phyloP scores from a whole-genome alignment of 2,113 vertebrate species.

The Halichoerus grypus region DNA sequence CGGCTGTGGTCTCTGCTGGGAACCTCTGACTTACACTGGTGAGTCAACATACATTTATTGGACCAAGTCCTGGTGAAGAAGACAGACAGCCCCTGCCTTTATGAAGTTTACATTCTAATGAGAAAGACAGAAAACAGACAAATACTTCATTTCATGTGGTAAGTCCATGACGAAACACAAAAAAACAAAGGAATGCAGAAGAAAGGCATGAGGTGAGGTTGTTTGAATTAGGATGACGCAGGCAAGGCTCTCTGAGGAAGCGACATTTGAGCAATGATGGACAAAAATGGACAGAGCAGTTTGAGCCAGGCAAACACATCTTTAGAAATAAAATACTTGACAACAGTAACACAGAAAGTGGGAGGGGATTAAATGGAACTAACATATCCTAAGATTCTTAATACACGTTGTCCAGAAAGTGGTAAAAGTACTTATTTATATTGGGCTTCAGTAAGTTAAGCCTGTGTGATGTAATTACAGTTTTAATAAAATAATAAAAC shows the following conservation, averaged over 20 bases:
- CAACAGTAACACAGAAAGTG: background rate
- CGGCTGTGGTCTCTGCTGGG: background rate
- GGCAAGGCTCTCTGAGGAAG: background rate
- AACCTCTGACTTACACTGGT: background rate
- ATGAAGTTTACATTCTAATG: background rate
- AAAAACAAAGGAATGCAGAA: background rate
- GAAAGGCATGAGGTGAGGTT: background rate
- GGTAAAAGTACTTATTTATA: background rate
- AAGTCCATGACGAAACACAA: background rate
- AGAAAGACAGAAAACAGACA: background rate
- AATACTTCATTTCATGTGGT: background rate
- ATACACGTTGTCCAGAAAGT: background rate
- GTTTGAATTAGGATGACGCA: background rate
- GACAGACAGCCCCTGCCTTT: background rate
- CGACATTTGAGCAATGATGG: background rate
- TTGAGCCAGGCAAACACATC: background rate
- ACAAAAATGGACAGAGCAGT: background rate
- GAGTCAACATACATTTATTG: background rate
- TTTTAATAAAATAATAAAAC: constrained; percentile 35
- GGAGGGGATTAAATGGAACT: background rate
- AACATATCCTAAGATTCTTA: constrained; percentile 10
- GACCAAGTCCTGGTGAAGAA: background rate
- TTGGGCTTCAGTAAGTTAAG: background rate
- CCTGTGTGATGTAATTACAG: background rate
- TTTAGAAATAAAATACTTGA: constrained; percentile 27